These are phyloP conservation scores for Melanotus villosus DNA, from an alignment of 2,888 invertebrate species.

Conservation along the genomic window DNA sequence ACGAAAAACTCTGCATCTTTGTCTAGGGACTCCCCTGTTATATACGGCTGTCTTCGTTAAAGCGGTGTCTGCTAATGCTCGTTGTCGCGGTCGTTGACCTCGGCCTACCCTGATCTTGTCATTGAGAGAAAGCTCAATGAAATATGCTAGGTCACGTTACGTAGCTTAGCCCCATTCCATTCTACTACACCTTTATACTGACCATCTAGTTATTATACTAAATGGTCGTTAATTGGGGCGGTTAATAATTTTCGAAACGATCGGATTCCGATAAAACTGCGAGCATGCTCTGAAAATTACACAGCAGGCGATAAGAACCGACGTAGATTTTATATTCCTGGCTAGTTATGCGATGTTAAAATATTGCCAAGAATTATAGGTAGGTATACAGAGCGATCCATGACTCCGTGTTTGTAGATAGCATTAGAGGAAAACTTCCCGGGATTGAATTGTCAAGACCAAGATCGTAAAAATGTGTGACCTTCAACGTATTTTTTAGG, in stretches of 20 bases:
- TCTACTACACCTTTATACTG: conserved; percentile 25
- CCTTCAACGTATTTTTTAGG: no score
- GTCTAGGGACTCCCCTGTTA: background rate
- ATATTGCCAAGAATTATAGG: no score
- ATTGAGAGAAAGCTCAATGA: conserved; percentile 59
- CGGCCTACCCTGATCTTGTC: conserved; percentile 53
- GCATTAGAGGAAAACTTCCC: no score
- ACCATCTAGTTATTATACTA: conserved; percentile 3
- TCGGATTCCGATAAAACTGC: background rate
- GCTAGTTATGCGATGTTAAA: no score
- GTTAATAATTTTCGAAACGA: background rate
- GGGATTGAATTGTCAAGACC: no score
- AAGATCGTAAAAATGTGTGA: no score
- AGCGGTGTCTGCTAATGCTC: conserved; percentile 35
- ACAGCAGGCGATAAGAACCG: no score
- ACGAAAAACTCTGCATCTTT: background rate
- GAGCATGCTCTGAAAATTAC: background rate
- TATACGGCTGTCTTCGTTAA: conserved; percentile 1
- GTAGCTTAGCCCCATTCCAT: conserved; percentile 48
- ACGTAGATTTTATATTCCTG: no score
- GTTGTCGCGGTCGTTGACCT: conserved; percentile 41
- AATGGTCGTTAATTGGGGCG: background rate
- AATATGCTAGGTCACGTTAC: conserved; percentile 59
- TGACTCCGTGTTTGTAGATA: no score
- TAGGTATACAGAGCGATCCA: no score